Evolutionary conservation across 2,888 invertebrate species (phyloP).

Genomic region (Pyrgus malvae): DNA sequence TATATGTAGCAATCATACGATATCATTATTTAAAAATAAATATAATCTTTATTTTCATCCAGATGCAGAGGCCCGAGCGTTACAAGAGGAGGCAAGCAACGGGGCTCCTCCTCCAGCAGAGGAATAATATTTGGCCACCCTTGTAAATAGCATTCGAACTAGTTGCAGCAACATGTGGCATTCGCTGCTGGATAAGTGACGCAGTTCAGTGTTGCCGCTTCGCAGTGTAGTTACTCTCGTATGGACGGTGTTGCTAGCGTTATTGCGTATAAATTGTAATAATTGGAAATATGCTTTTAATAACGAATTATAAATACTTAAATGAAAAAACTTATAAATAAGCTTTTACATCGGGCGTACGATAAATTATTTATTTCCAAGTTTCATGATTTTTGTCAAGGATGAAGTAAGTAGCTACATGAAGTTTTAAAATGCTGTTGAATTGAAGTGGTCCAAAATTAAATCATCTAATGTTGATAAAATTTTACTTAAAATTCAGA

Average conservation of each 20-base stretch:
- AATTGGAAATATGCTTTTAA: background rate
- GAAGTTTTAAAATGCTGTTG: no score
- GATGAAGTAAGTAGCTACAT: no score
- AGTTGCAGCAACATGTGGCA: conserved; percentile 70
- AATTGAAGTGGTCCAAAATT: no score
- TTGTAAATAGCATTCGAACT: conserved; percentile 76
- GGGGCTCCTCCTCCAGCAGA: conserved; percentile 58
- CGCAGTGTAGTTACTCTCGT: conserved; percentile 14
- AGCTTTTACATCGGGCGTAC: no score
- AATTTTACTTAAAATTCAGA: background rate
- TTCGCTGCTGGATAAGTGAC: conserved; percentile 65
- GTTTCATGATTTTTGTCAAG: no score
- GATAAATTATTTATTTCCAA: no score
- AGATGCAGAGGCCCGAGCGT: conserved; percentile 82
- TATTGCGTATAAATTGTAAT: background rate
- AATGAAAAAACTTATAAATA: no score
- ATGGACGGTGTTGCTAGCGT: background rate
- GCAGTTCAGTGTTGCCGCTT: conserved; percentile 37
- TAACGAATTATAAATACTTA: no score
- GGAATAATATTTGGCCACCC: conserved; percentile 79
- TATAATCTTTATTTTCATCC: no score
- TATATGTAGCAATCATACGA: no score
- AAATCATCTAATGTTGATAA: no score
- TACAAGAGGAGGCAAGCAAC: conserved; percentile 64
- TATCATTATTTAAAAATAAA: no score